phyloP scores from a whole-genome alignment of 2,888 invertebrate genomes.

The Deroplatys truncata region DNA sequence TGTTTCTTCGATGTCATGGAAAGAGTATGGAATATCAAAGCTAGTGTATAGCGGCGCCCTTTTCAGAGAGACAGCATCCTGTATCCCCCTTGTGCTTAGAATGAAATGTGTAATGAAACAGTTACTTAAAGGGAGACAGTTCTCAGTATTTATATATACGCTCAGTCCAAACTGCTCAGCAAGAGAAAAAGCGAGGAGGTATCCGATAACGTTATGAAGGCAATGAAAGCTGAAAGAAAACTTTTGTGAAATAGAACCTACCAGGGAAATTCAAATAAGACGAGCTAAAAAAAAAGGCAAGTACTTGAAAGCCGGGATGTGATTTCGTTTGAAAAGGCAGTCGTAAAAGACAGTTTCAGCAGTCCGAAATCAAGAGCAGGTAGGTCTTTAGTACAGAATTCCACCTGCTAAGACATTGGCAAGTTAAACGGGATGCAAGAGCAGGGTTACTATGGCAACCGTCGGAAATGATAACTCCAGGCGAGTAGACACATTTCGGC shows the following conservation, averaged over 20 bases:
- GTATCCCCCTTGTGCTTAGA: too few relatives aligned
- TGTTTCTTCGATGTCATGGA: too few relatives aligned
- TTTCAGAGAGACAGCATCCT: too few relatives aligned
- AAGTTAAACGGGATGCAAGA: not conserved
- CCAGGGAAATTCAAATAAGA: not conserved
- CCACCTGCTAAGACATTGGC: not conserved
- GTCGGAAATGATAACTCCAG: not conserved
- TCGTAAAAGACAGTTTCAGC: not conserved
- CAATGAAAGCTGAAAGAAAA: not conserved
- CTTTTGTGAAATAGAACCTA: not conserved
- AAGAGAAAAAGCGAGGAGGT: not conserved
- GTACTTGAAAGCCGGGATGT: not conserved
- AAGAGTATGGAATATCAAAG: too few relatives aligned
- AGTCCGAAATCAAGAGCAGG: not conserved
- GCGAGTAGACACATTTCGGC: too few relatives aligned
- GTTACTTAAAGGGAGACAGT: too few relatives aligned
- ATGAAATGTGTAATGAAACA: too few relatives aligned
- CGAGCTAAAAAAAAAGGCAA: not conserved
- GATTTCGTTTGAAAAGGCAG: not conserved
- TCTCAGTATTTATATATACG: too few relatives aligned
- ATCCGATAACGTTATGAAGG: not conserved
- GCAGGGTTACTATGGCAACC: not conserved
- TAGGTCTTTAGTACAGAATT: not conserved
- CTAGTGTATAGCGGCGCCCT: too few relatives aligned
- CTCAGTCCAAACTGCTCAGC: not conserved